These are phyloP conservation scores for Sebastes aleutianus DNA, from an alignment of 2,797 vertebrate species.

Conservation along the genomic window DNA sequence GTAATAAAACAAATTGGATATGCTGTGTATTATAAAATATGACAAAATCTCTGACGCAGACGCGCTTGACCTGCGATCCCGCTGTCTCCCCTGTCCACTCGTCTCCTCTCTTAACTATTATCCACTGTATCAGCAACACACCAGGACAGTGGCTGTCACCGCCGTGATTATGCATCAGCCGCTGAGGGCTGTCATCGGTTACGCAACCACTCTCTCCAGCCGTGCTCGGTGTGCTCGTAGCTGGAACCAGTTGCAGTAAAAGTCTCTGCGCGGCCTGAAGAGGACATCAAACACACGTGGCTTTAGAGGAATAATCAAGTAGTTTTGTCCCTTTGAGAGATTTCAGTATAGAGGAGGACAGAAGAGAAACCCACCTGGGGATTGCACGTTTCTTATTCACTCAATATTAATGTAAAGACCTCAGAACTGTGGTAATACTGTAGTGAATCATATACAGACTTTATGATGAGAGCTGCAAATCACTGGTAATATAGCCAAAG, in stretches of 20 bases:
- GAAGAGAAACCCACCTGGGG: background rate
- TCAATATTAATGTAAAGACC: background rate
- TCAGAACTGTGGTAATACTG: background rate
- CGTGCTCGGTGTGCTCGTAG: constrained; percentile 23
- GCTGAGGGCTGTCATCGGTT: constrained; percentile 56
- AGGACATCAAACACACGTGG: constrained; percentile 17
- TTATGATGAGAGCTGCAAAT: background rate
- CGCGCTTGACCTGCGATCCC: constrained; percentile 36
- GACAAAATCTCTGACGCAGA: background rate
- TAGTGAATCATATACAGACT: background rate
- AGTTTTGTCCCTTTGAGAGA: background rate
- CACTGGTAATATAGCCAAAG: background rate
- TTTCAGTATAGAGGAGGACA: background rate
- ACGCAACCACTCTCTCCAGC: constrained; percentile 48
- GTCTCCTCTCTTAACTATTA: constrained; percentile 26
- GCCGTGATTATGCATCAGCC: constrained; percentile 50
- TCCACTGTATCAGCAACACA: constrained; percentile 62
- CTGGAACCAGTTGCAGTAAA: background rate
- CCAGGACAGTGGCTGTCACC: constrained; percentile 36
- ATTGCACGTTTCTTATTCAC: background rate
- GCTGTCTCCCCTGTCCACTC: constrained; percentile 29
- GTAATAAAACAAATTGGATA: background rate
- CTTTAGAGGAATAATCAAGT: background rate
- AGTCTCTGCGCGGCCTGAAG: constrained; percentile 17
- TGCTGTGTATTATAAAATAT: constrained; percentile 13